Percentiles rank a stretch among this genome's conserved stretches.
These are phyloP conservation scores for Caenorhabditis macrosperma DNA, from an alignment of 2,888 invertebrate genomes.

Conservation along the genomic window DNA sequence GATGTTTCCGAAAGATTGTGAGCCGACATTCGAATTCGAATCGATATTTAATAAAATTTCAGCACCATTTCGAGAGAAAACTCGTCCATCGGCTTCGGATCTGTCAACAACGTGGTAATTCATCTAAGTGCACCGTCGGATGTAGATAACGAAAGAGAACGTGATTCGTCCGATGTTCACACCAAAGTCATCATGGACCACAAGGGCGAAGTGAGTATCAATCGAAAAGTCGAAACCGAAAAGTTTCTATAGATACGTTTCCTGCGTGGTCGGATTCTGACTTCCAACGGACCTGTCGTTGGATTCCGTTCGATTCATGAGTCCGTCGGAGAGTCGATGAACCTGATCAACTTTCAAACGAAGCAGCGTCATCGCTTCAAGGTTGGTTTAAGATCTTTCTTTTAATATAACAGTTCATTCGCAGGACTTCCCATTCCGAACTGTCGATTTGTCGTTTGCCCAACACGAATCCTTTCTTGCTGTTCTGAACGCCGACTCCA, in stretches of 20 bases:
- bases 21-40: conserved; percentile 1
- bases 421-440: conserved; percentile 66
- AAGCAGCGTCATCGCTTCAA: conserved; percentile 72
- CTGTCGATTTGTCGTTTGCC: conserved; percentile 75
- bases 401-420: not conserved
- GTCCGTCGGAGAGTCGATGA: conserved; percentile 63
- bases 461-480: conserved; percentile 72
- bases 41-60: conserved; percentile 6
- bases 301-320: conserved; percentile 73
- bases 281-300: conserved; percentile 66
- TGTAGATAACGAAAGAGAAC: conserved; percentile 62
- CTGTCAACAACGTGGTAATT: conserved; percentile 73
- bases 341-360: conserved; percentile 64
- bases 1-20: conserved; percentile 59
- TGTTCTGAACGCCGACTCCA: conserved; percentile 71
- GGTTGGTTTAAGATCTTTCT: conserved; percentile 26
- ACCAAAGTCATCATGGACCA: conserved; percentile 73
- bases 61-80: conserved; percentile 68
- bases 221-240: not conserved
- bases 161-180: conserved; percentile 74
- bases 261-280: conserved; percentile 63
- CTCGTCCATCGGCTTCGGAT: conserved; percentile 66
- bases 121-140: conserved; percentile 51
- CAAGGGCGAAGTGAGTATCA: conserved; percentile 69
- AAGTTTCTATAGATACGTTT: conserved; percentile 39